Evolutionary conservation across 1,140 invertebrate species (phyloP).

Genomic region (Harlomillsia oculata): DNA sequence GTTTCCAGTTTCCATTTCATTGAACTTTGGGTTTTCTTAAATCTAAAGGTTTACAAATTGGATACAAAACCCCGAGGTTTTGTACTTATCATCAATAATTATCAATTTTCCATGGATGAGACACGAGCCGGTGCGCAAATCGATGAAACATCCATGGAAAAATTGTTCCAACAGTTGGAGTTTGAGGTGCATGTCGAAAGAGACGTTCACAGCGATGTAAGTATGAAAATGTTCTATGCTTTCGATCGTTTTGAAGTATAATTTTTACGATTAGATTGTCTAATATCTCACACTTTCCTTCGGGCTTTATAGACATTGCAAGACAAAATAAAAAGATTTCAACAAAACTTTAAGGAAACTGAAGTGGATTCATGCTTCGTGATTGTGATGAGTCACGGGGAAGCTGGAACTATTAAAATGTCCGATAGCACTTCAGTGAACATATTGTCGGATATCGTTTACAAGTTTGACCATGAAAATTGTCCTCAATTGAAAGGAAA

Average conservation of each 20-base stretch:
- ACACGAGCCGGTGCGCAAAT: slow-evolving; percentile 43
- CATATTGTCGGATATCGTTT: slow-evolving; percentile 14
- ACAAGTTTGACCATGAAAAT: slow-evolving; percentile 32
- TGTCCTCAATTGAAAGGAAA: slow-evolving; percentile 38
- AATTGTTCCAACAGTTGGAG: slow-evolving; percentile 47
- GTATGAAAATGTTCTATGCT: not conserved
- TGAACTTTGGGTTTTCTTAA: not conserved
- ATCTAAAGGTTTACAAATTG: slow-evolving; percentile 42
- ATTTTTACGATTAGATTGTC: not conserved
- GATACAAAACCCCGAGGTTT: slow-evolving; percentile 47
- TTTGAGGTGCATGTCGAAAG: slow-evolving; percentile 42
- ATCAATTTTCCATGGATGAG: slow-evolving; percentile 20
- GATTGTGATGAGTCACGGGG: slow-evolving; percentile 51
- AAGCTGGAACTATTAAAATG: slow-evolving; percentile 7
- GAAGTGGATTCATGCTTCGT: slow-evolving; percentile 47
- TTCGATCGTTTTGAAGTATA: not conserved
- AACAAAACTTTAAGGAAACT: slow-evolving; percentile 11
- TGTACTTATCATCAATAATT: slow-evolving; percentile 48
- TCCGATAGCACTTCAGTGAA: not conserved
- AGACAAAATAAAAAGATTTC: slow-evolving; percentile 17
- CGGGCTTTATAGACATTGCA: slow-evolving; percentile 23
- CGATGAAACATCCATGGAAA: slow-evolving; percentile 45
- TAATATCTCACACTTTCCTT: too few relatives aligned
- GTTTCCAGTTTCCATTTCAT: not conserved
- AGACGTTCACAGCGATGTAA: slow-evolving; percentile 40